phyloP scores from a whole-genome alignment of 2,113 vertebrate genomes.

The Hiodon tergisus region DNA sequence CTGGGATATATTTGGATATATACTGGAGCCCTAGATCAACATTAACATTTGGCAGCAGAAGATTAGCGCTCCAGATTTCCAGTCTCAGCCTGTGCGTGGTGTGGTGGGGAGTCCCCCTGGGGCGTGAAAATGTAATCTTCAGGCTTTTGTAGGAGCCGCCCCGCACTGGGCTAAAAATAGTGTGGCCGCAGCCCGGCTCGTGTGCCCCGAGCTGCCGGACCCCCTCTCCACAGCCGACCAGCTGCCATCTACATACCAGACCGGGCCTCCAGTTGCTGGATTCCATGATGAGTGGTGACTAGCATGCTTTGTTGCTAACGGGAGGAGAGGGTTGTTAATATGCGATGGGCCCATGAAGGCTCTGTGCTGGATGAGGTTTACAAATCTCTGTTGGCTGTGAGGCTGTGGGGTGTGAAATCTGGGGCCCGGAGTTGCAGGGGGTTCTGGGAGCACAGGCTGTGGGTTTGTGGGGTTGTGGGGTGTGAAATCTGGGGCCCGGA shows the following conservation, averaged over 20 bases:
- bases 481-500: too few relatives aligned
- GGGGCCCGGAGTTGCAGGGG: too few relatives aligned
- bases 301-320: background rate
- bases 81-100: background rate
- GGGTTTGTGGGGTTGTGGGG: too few relatives aligned
- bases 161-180: slow-evolving; percentile 4
- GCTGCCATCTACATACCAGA: background rate
- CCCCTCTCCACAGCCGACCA: background rate
- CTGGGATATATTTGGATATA: too few relatives aligned
- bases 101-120: background rate
- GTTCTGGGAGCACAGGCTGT: too few relatives aligned
- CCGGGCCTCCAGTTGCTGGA: background rate
- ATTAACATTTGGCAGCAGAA: too few relatives aligned
- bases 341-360: too few relatives aligned
- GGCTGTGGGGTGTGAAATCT: too few relatives aligned
- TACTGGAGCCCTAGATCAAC: too few relatives aligned
- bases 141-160: background rate
- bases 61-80: background rate
- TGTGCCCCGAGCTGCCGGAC: background rate
- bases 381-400: background rate
- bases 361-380: background rate
- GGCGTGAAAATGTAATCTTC: background rate
- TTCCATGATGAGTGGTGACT: background rate
- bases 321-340: too few relatives aligned
- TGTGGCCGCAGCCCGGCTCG: background rate